Base-by-base conservation (phyloP, 2,797 vertebrate genomes). In the Danio choprae region DNA sequence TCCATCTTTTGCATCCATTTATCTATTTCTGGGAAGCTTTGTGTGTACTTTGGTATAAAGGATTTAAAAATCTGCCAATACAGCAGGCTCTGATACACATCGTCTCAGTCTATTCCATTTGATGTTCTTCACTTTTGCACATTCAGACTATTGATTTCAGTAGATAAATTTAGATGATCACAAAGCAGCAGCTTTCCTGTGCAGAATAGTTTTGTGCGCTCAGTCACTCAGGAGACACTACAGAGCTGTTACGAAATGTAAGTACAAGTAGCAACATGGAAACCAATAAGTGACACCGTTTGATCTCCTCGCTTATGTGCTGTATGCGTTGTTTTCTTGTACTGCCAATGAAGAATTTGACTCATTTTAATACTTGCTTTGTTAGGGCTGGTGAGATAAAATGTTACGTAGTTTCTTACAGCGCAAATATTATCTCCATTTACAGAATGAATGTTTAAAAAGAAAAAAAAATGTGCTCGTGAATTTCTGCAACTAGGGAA, bases 131-230 rank as follows among this genome's bases (percentile, higher is more conserved):
- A 79, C 44, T 51, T 71, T 64, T 55, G 48, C 48, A n/a, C 46
- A 79, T 79, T 72, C 64, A 68, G 48, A 10, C 36, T 72, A 72
- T 72, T 72, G 77, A 79, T 72, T 79, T 56, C 58, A 36, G 50
- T 40, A 36, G 38, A 63, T 64, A 55, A 6, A 72, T 72, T 64
- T 72, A 70, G 67, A 79, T 60, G 36, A 62, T 70, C 36, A 50
- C 43, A 62, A 62, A 69, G 36, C 55, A 18, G 10, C 55, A 68
- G 55, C 5, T 43, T 20, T 65, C 20, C 40, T 41, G 8, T 56
- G 43, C 58, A 9, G 56, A 78, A 78, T 59, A 78, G 65, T 70
- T 78, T 10, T 55, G 41, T 70, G 44, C 12, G 55, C 36, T 60
- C 76, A 59, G n/a, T 48, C 75, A 8, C 55, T 70, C 6, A 43